Percentiles rank a stretch among this genome's conserved stretches.
phyloP scores from a whole-genome alignment of 2,888 invertebrate species.

The Drosophila aldrichi region DNA sequence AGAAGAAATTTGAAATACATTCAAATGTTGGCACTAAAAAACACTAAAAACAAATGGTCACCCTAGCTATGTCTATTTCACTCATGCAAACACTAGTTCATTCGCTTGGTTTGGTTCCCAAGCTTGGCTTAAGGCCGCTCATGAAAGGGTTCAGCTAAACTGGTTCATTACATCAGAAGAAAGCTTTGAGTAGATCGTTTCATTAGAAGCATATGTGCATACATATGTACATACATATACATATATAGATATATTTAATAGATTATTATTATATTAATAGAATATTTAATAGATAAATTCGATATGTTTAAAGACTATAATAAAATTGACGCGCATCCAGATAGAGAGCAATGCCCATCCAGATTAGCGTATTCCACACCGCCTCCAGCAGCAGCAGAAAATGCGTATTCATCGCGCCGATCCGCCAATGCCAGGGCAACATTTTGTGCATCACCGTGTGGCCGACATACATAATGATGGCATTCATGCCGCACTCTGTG shows the following conservation, averaged over 20 bases:
- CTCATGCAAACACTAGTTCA: background rate
- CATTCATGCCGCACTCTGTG: conserved; percentile 95
- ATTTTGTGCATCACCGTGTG: conserved; percentile 90
- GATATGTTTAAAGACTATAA: conserved; percentile 73
- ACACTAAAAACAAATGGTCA: background rate
- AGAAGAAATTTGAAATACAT: background rate
- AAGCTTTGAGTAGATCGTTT: background rate
- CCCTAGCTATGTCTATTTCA: background rate
- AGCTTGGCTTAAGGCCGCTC: background rate
- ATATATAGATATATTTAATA: background rate
- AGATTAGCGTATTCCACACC: conserved; percentile 93
- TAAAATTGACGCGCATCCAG: conserved; percentile 89
- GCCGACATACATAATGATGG: conserved; percentile 94
- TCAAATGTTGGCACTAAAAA: background rate
- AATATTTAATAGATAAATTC: conserved; percentile 12
- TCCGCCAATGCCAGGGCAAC: conserved; percentile 93
- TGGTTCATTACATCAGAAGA: background rate
- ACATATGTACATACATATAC: no score
- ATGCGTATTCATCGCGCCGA: conserved; percentile 90
- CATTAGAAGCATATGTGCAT: background rate
- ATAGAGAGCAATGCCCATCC: conserved; percentile 92
- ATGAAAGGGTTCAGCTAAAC: background rate
- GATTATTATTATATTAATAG: no score
- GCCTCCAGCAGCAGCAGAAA: conserved; percentile 90
- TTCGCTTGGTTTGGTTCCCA: background rate